A percentile compares a stretch with the other conserved stretches of the same genome.
phyloP scores from a whole-genome alignment of 2,797 vertebrate species.

The Peromyscus eremicus region DNA sequence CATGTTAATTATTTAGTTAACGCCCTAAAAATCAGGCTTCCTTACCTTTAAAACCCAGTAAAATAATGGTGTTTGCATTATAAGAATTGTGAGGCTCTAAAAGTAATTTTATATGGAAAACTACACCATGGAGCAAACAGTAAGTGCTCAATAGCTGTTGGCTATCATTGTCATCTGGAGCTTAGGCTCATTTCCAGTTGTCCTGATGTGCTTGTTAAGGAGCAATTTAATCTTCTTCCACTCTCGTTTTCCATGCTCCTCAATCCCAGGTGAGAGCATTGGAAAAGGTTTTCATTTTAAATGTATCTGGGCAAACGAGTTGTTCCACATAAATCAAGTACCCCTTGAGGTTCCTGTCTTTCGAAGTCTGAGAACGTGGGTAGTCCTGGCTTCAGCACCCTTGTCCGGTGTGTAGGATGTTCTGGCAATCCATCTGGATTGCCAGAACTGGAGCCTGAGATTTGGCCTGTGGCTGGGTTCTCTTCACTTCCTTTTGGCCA shows the following conservation, averaged over 20 bases:
- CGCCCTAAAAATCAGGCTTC: background rate
- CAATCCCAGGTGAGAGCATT: slow-evolving; percentile 75
- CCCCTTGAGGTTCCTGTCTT: slow-evolving; percentile 81
- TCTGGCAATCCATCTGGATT: slow-evolving; percentile 83
- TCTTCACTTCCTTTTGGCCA: slow-evolving; percentile 86
- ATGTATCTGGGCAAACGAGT: slow-evolving; percentile 81
- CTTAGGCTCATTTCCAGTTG: slow-evolving; percentile 30
- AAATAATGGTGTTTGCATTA: background rate
- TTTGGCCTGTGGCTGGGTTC: slow-evolving; percentile 87
- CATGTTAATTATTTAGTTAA: background rate
- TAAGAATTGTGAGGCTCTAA: background rate
- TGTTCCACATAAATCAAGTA: slow-evolving; percentile 84
- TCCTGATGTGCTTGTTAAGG: slow-evolving; percentile 50
- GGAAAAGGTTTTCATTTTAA: slow-evolving; percentile 65
- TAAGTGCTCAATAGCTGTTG: slow-evolving; percentile 26
- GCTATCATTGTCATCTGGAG: background rate
- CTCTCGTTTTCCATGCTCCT: slow-evolving; percentile 63
- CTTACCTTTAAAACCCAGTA: background rate
- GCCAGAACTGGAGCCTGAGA: slow-evolving; percentile 81
- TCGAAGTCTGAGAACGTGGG: slow-evolving; percentile 84
- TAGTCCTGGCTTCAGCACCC: slow-evolving; percentile 86
- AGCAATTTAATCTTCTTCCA: slow-evolving; percentile 65
- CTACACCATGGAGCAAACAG: background rate
- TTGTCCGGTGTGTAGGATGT: slow-evolving; percentile 88
- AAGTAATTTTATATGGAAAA: background rate